Evolutionary conservation across 2,888 invertebrate species (phyloP), one percentile per base, ranked within the genome.

Genomic region (Hyles lineata): DNA sequence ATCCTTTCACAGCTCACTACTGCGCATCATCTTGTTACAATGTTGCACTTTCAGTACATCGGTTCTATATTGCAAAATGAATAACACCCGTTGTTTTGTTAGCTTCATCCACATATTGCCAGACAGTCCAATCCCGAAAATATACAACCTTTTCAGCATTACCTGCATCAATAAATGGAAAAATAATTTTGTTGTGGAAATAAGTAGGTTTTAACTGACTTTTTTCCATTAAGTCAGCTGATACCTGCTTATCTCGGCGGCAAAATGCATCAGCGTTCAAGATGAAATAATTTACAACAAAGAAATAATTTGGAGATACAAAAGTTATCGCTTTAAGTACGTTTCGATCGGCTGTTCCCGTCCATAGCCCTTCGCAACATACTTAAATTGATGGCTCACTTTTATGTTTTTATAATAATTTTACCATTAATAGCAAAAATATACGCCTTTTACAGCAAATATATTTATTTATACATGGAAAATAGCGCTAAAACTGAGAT

Each of bases 321-420:
- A 43, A 50, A 6, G 25, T 74, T 78, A 80, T 82, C 81, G 79
- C 79, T 83, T 87, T 87, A 88, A 89, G 88, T 89, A 88, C 87
- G 83, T 82, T 86, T 78, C 77, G 84, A 85, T 78, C 74, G 85
- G 83, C 86, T 87, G 80, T 82, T 79, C 73, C 7, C 0, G 32
- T 63, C 7, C 72, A 73, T 79, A 87, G 85, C 82, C 80, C 73
- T 80, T 85, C 79, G 81, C 75, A 74, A 74, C 85, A 74, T 89
- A 85, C 86, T 89, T 87, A 72, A 78, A 80, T 82, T 71, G 71
- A 62, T 52, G 52, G 9, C 50, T 61, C 15, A 35, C 21, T 21
- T n/a, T 32, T 35, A 32, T 62, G 9, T 19, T 61, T 17, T 61
- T 43, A 15, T 43, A 1, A 43, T 43, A 43, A 15, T 43, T 43